These are phyloP conservation scores for Osmoderma eremita DNA, from an alignment of 2,888 invertebrate genomes.

Conservation along the genomic window DNA sequence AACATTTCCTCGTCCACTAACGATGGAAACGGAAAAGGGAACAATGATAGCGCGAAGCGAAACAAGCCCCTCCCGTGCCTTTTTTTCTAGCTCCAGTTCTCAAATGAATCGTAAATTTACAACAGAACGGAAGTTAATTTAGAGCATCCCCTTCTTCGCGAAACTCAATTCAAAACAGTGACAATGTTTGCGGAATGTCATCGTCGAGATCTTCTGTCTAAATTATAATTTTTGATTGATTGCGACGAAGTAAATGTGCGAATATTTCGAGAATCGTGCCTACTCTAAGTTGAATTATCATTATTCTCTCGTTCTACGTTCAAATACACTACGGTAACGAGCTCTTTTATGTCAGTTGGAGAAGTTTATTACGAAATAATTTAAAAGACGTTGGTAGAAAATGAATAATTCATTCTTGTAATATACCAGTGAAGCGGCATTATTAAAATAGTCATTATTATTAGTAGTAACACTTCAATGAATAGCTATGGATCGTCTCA, in stretches of 20 bases:
- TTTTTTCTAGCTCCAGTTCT: not conserved
- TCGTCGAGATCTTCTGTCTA: conserved; percentile 1
- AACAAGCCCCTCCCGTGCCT: conserved; percentile 4
- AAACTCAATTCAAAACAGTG: conserved; percentile 13
- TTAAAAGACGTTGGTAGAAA: too few species aligned
- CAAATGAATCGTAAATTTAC: conserved; percentile 28
- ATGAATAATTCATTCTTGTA: too few species aligned
- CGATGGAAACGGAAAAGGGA: conserved; percentile 8
- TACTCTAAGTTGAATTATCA: too few species aligned
- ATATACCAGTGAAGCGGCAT: too few species aligned
- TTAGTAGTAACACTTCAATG: too few species aligned
- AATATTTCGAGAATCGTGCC: too few species aligned
- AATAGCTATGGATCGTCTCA: too few species aligned
- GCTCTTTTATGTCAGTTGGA: too few species aligned
- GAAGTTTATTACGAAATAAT: too few species aligned
- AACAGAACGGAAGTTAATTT: conserved; percentile 32
- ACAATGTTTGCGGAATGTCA: conserved; percentile 7
- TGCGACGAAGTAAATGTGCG: not conserved
- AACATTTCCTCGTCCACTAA: not conserved
- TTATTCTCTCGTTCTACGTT: too few species aligned
- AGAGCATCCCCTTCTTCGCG: conserved; percentile 1
- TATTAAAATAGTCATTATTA: too few species aligned
- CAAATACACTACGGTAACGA: too few species aligned
- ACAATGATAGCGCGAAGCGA: conserved; percentile 6
- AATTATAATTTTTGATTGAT: conserved; percentile 23